Percentiles rank a stretch among this genome's conserved stretches.
phyloP scores from a whole-genome alignment of 1,140 invertebrate species.

The Drosophila cardini region DNA sequence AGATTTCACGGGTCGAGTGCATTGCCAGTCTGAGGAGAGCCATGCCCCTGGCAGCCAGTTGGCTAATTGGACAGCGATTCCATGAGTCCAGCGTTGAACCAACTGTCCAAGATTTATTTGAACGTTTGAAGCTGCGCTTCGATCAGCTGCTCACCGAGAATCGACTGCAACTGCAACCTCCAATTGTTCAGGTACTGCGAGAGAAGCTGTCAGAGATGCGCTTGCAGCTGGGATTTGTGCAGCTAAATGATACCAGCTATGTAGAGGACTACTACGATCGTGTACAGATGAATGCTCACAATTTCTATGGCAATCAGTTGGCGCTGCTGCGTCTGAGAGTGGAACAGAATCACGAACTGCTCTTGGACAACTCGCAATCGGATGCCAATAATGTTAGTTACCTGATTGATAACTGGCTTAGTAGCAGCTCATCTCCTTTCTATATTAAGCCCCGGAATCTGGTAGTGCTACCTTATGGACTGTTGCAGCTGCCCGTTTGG shows the following conservation, averaged over 20 bases:
- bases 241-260: slow-evolving; percentile 48
- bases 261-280: slow-evolving; percentile 61
- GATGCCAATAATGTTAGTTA: slow-evolving; percentile 51
- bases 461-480: slow-evolving; percentile 69
- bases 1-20: slow-evolving; percentile 71
- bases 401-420: slow-evolving; percentile 56
- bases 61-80: slow-evolving; percentile 67
- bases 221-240: slow-evolving; percentile 64
- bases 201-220: slow-evolving; percentile 66
- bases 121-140: slow-evolving; percentile 58
- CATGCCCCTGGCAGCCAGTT: slow-evolving; percentile 77
- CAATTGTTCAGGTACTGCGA: slow-evolving; percentile 59
- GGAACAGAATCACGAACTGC: slow-evolving; percentile 58
- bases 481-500: slow-evolving; percentile 73
- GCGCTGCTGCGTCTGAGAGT: slow-evolving; percentile 62
- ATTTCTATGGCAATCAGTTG: slow-evolving; percentile 77
- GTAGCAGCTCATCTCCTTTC: slow-evolving; percentile 71
- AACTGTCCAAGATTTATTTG: slow-evolving; percentile 45
- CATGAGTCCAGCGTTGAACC: slow-evolving; percentile 38
- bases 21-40: slow-evolving; percentile 69
- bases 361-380: slow-evolving; percentile 11
- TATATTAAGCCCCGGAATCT: slow-evolving; percentile 72
- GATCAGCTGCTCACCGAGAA: slow-evolving; percentile 63
- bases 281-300: slow-evolving; percentile 59
- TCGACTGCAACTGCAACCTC: slow-evolving; percentile 59